Base-by-base conservation (phyloP, 2,888 invertebrate species). In the Rhogogaster chlorosoma region DNA sequence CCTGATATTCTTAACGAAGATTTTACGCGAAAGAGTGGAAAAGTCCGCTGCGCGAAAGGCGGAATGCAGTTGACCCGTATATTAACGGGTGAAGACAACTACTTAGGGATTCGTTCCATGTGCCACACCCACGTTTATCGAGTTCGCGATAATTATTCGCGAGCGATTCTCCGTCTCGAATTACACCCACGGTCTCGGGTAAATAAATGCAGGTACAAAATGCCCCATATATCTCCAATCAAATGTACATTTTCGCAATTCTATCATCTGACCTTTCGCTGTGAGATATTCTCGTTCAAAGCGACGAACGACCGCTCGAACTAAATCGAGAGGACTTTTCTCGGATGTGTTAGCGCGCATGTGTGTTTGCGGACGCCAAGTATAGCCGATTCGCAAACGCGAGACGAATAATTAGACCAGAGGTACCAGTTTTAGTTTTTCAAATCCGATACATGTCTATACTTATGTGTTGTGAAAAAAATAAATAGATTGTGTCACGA, bases 31-130 rank as follows among this genome's bases (percentile, higher is more conserved):
- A 32, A 36, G 38, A 32, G 32, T 71, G 36, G 70, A 36, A 71
- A 70, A 70, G 36, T 67, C 29, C 67, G 53, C 53, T 53, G 29
- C 5, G 70, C 70, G 6, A 18, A 32, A 49, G 57, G 7, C 12
- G 45, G 78, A 78, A 78, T 78, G 78, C 78, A 32, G 78, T 78
- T 78, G 78, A 78, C 78, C 78, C 53, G 53, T 53, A 53, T 78
- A 53, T 61, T 61, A 49, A 29, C 29, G 29, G 22, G 29, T 26
- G 45, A 38, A 71, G 26, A 71, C 22, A 29, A 49, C 29, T 18
- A 26, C 75, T 77, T 22, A 49, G 22, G 71, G 45, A 75, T 45
- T 45, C 38, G 45, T 26, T 45, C 9, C 38, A 71, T 38, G 70
- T 38, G 45, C 75, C 45, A 42, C 42, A 75, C 75, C 75, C 75